Evolutionary conservation across 2,797 vertebrate genomes (phyloP).

Genomic region (Lateolabrax maculatus): DNA sequence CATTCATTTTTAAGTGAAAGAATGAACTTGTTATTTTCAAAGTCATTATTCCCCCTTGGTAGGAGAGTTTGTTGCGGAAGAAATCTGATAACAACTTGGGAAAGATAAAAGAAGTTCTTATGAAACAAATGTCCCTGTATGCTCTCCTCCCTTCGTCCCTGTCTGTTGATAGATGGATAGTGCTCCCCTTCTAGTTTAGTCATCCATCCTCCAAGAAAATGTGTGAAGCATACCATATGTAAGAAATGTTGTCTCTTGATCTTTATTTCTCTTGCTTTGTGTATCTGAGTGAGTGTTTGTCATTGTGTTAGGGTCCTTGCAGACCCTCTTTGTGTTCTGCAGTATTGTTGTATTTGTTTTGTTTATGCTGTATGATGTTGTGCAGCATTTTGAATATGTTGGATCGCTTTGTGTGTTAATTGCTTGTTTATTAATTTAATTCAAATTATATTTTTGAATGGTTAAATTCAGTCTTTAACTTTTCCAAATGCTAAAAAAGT

Average conservation of each 20-base stretch:
- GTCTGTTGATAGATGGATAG: slow-evolving; percentile 18
- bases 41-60: slow-evolving; percentile 12
- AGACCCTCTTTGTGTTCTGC: not conserved
- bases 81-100: slow-evolving; percentile 54
- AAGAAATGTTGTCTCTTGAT: slow-evolving; percentile 15
- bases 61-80: not conserved
- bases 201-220: slow-evolving; percentile 42
- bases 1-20: not conserved
- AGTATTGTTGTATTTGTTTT: not conserved
- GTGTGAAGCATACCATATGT: slow-evolving; percentile 4
- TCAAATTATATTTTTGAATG: not conserved
- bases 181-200: slow-evolving; percentile 19
- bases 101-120: slow-evolving; percentile 41
- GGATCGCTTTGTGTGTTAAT: not conserved
- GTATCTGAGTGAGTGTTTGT: slow-evolving; percentile 11
- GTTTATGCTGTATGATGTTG: not conserved
- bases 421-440: not conserved
- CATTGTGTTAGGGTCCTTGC: not conserved
- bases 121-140: slow-evolving; percentile 39
- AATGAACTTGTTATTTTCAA: slow-evolving; percentile 23
- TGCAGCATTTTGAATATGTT: not conserved
- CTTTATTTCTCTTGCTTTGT: slow-evolving; percentile 11
- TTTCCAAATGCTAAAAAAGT: not conserved
- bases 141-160: slow-evolving; percentile 18
- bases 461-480: not conserved